Evolutionary conservation across 2,888 invertebrate species (phyloP).

Genomic region (Synanthedon andrenaeformis): DNA sequence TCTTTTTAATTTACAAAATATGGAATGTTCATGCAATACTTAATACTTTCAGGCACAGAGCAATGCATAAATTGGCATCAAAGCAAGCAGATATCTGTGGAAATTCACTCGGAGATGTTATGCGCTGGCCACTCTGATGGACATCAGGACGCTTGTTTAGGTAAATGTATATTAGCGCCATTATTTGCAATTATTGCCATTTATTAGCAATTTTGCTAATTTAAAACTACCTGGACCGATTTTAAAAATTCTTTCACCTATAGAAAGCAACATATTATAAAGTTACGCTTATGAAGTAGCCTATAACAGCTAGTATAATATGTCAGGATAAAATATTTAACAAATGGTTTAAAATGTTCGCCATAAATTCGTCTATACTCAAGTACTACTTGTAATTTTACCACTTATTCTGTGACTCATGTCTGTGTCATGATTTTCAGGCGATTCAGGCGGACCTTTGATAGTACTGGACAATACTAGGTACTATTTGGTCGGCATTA

Average conservation of each 20-base stretch:
- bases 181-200: too few relatives aligned
- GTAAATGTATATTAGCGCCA: slow-evolving; percentile 25
- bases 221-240: too few relatives aligned
- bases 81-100: slow-evolving; percentile 82
- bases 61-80: slow-evolving; percentile 86
- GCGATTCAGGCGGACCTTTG: slow-evolving; percentile 85
- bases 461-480: slow-evolving; percentile 77
- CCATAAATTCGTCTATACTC: too few relatives aligned
- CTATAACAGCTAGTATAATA: too few relatives aligned
- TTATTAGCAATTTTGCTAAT: not conserved
- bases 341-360: too few relatives aligned
- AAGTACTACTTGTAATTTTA: too few relatives aligned
- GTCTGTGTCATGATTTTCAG: slow-evolving; percentile 37
- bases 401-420: too few relatives aligned
- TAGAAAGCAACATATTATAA: too few relatives aligned
- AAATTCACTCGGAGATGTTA: slow-evolving; percentile 80
- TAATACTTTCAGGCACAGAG: slow-evolving; percentile 64
- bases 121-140: slow-evolving; percentile 88
- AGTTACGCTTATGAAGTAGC: too few relatives aligned
- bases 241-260: too few relatives aligned
- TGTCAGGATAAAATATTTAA: too few relatives aligned
- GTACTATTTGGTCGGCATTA: slow-evolving; percentile 84
- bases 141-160: slow-evolving; percentile 84
- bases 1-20: not conserved
- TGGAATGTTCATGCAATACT: too few relatives aligned